phyloP scores from a whole-genome alignment of 2,888 invertebrate genomes.

The Elmis aenea region DNA sequence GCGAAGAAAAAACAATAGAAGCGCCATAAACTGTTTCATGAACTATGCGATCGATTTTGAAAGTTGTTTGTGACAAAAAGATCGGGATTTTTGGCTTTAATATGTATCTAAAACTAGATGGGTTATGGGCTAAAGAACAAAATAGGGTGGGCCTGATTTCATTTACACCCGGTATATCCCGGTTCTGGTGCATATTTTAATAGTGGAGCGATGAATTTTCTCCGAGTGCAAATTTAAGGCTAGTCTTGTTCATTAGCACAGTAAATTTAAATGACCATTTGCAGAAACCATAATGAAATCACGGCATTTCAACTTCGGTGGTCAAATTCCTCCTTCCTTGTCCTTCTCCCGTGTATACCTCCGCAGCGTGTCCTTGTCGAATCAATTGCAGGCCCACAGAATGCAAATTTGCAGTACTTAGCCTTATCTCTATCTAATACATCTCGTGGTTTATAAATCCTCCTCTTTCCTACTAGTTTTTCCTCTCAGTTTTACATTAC shows the following conservation, averaged over 20 bases:
- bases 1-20: no score
- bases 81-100: no score
- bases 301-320: slow-evolving; percentile 27
- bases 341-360: background rate
- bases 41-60: no score
- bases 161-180: no score
- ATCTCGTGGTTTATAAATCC: slow-evolving; percentile 16
- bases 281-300: slow-evolving; percentile 29
- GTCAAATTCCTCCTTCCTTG: slow-evolving; percentile 10
- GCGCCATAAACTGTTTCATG: no score
- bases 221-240: slow-evolving; percentile 16
- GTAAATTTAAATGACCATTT: slow-evolving; percentile 29
- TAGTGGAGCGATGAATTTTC: no score
- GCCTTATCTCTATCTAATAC: slow-evolving; percentile 22
- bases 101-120: no score
- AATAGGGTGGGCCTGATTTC: no score
- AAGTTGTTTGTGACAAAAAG: no score
- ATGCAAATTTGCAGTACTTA: slow-evolving; percentile 22
- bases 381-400: slow-evolving; percentile 16
- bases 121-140: no score
- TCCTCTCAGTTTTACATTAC: slow-evolving; percentile 10
- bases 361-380: slow-evolving; percentile 5
- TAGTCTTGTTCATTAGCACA: slow-evolving; percentile 23
- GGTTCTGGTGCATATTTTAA: no score
- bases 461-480: slow-evolving; percentile 15